Conservation (phyloP, 1,140 invertebrate genomes). For the Marisa cornuarietis region DNA sequence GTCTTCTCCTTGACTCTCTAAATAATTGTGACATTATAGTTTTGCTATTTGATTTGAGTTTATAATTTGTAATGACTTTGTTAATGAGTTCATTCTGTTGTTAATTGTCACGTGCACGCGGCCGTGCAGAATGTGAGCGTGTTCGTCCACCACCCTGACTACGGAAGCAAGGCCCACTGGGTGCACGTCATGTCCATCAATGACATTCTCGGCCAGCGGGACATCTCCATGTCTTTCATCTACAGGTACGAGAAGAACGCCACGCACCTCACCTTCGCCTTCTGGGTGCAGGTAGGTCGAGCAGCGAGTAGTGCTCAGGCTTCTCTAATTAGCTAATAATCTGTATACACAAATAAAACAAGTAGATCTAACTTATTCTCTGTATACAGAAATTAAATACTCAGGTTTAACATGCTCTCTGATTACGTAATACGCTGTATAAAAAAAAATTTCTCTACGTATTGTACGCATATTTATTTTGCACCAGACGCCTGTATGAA, state of each 20-base stretch:
- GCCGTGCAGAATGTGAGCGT: conserved; percentile 45
- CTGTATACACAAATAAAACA: too few relatives aligned
- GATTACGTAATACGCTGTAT: too few relatives aligned
- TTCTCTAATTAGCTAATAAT: too few relatives aligned
- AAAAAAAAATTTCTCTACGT: too few relatives aligned
- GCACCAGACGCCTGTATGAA: too few relatives aligned
- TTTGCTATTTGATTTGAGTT: neutral
- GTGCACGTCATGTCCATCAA: conserved; percentile 40
- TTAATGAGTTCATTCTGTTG: neutral
- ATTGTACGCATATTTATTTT: too few relatives aligned
- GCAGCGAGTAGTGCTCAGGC: too few relatives aligned
- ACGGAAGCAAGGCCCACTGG: conserved; percentile 30
- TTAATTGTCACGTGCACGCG: conserved; percentile 33
- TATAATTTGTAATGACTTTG: too few relatives aligned
- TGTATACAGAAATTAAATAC: too few relatives aligned
- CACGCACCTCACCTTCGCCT: conserved; percentile 27
- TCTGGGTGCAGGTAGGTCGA: conserved; percentile 18
- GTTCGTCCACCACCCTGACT: conserved; percentile 41
- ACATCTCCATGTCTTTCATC: conserved; percentile 31
- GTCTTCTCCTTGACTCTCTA: conserved; percentile 34
- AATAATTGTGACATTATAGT: conserved; percentile 19
- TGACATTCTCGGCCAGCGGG: conserved; percentile 30
- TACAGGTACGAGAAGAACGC: conserved; percentile 32
- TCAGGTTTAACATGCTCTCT: too few relatives aligned
- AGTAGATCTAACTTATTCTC: too few relatives aligned